Evolutionary conservation across 2,888 invertebrate genomes (phyloP), one percentile per base, ranked within the genome.

Genomic region (Volucella inanis): DNA sequence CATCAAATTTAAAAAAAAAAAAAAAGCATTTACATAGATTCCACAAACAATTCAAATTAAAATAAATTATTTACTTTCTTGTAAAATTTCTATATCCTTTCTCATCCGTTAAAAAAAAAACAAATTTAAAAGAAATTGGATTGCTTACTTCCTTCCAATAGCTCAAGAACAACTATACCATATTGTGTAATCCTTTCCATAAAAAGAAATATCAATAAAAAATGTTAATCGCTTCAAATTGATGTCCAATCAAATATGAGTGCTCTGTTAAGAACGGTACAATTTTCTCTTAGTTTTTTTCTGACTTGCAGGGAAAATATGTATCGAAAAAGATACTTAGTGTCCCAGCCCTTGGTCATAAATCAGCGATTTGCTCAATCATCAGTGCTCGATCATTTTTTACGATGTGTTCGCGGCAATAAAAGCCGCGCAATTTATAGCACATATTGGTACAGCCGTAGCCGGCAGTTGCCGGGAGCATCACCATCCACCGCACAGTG

Each of bases 351-450:
- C 50, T 72, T 38, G 52, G 85, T 52, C 68, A 85, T 85, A 85
- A 85, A 81, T 85, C 71, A 75, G 72, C 85, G 85, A 85, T 85
- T 85, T 85, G 81, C 81, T 85, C 85, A 85, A 85, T 85, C 85
- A 85, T 85, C 81, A 81, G 71, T 77, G 81, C 85, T 85, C 81
- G 85, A 85, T 85, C 85, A 85, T 85, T 81, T 81, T 85, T 85
- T 85, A 85, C 85, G 85, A 85, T 85, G 85, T 85, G 71, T 85
- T 85, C 71, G 67, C 61, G 81, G 85, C 81, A 76, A 85, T 85
- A 81, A 81, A 85, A 71, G 72, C 65, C 18, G 45, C 68, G 18
- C 76, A 81, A 81, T 85, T 81, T 85, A 85, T 85, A 71, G 72
- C 41, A 38, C 52, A 65, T 11, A 64, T 59, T 14, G 31, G 55